Percentiles rank a stretch among this genome's conserved stretches.
These are phyloP conservation scores for Nudaria mundana DNA, from an alignment of 2,888 invertebrate species.

Conservation along the genomic window DNA sequence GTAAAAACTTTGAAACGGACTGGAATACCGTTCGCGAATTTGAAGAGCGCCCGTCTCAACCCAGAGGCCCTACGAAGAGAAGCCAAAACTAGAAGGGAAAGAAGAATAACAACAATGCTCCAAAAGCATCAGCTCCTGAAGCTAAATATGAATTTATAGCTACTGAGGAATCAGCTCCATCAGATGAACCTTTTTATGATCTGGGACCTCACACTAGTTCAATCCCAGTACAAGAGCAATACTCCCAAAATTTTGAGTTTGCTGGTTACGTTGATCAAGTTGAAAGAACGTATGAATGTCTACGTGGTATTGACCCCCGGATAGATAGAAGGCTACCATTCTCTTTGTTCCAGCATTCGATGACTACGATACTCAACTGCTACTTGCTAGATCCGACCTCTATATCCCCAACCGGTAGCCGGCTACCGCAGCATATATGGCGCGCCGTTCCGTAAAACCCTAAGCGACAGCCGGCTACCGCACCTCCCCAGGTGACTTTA, in stretches of 20 bases:
- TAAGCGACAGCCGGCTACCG: too few relatives aligned
- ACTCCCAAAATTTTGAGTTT: slow-evolving; percentile 29
- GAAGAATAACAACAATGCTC: slow-evolving; percentile 3
- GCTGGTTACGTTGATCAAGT: slow-evolving; percentile 26
- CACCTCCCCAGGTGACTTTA: too few relatives aligned
- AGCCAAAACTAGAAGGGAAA: slow-evolving; percentile 13
- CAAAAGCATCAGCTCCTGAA: slow-evolving; percentile 15
- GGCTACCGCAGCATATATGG: too few relatives aligned
- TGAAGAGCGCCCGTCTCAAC: slow-evolving; percentile 17
- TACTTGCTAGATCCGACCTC: slow-evolving; percentile 1
- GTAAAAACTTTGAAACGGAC: slow-evolving; percentile 6
- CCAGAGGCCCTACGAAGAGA: slow-evolving; percentile 10
- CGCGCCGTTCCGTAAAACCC: too few relatives aligned
- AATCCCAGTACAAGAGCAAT: slow-evolving; percentile 21
- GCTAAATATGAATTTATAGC: slow-evolving; percentile 20
- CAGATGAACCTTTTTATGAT: slow-evolving; percentile 34
- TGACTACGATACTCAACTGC: slow-evolving; percentile 20
- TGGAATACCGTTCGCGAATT: slow-evolving; percentile 20
- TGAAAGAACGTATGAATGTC: slow-evolving; percentile 22
- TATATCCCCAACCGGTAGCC: too few relatives aligned
- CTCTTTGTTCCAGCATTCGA: slow-evolving; percentile 30
- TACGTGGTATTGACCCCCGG: slow-evolving; percentile 29
- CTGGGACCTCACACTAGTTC: slow-evolving; percentile 29
- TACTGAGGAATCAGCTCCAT: slow-evolving; percentile 21
- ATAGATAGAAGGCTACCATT: slow-evolving; percentile 24